phyloP scores from a whole-genome alignment of 2,113 vertebrate species.

The Podarcis muralis region DNA sequence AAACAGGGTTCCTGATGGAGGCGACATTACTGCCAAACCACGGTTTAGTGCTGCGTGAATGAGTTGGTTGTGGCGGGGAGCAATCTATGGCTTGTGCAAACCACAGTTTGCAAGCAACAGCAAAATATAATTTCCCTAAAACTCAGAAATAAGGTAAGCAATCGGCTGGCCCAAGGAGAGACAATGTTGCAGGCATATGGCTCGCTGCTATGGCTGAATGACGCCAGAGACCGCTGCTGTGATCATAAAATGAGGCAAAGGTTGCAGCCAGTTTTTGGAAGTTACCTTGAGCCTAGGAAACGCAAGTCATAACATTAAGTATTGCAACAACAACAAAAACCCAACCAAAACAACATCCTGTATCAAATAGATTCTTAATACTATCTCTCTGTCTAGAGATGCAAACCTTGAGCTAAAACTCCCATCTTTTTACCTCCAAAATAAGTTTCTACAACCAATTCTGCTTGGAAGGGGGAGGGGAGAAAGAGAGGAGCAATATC shows the following conservation, averaged over 20 bases:
- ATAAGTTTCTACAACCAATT: neutral
- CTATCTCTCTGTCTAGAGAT: neutral
- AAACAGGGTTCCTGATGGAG: neutral
- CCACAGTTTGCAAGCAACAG: neutral
- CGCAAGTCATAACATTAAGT: neutral
- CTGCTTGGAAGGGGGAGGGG: too few relatives aligned
- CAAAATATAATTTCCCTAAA: neutral
- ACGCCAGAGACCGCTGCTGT: neutral
- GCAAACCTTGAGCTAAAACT: neutral
- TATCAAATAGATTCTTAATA: neutral
- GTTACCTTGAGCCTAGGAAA: too few relatives aligned
- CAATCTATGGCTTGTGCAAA: neutral
- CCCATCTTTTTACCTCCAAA: neutral
- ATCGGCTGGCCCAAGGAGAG: too few relatives aligned
- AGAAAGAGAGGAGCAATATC: too few relatives aligned
- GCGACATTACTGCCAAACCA: neutral
- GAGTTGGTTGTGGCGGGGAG: neutral
- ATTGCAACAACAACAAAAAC: neutral
- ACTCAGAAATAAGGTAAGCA: neutral
- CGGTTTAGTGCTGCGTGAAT: neutral
- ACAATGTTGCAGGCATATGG: too few relatives aligned
- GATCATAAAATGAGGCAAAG: neutral
- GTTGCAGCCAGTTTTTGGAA: neutral
- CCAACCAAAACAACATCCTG: too few relatives aligned
- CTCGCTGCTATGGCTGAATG: too few relatives aligned